These are phyloP conservation scores for Diarsia dahlii DNA, from an alignment of 2,888 invertebrate species.

Conservation along the genomic window DNA sequence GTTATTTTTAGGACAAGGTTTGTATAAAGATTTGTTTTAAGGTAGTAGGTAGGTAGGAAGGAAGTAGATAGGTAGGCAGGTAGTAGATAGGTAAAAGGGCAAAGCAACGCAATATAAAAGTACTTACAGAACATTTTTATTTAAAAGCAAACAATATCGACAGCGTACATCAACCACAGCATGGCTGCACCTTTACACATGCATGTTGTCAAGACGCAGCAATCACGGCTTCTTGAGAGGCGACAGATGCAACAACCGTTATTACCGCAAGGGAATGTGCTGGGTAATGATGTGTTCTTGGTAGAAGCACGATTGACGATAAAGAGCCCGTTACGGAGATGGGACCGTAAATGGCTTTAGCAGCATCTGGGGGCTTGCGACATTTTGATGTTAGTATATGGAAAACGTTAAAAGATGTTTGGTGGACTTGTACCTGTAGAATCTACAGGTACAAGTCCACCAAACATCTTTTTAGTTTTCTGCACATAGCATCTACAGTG, in stretches of 20 bases:
- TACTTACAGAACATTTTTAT: not conserved
- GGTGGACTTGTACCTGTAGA: too few species aligned
- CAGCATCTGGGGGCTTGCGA: not conserved
- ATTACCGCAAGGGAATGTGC: constrained; percentile 55
- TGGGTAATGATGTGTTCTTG: constrained; percentile 57
- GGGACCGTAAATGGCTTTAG: constrained; percentile 29
- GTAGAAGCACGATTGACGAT: constrained; percentile 53
- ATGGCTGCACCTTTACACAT: constrained; percentile 22
- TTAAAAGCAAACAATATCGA: not conserved
- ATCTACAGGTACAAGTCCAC: too few species aligned
- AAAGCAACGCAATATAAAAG: too few species aligned
- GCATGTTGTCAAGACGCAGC: constrained; percentile 29
- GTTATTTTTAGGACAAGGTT: too few species aligned
- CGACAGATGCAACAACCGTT: constrained; percentile 50
- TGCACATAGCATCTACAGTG: too few species aligned
- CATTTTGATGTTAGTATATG: not conserved
- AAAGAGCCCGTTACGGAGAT: constrained; percentile 52
- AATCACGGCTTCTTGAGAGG: constrained; percentile 36
- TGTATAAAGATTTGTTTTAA: too few species aligned
- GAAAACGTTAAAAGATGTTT: not conserved
- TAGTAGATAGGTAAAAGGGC: too few species aligned
- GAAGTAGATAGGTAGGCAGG: too few species aligned
- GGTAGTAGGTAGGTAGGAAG: too few species aligned
- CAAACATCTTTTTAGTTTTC: too few species aligned
- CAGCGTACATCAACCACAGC: not conserved